These are phyloP conservation scores for Drosophila sp. DNA, from an alignment of 1,140 invertebrate genomes.

Conservation along the genomic window DNA sequence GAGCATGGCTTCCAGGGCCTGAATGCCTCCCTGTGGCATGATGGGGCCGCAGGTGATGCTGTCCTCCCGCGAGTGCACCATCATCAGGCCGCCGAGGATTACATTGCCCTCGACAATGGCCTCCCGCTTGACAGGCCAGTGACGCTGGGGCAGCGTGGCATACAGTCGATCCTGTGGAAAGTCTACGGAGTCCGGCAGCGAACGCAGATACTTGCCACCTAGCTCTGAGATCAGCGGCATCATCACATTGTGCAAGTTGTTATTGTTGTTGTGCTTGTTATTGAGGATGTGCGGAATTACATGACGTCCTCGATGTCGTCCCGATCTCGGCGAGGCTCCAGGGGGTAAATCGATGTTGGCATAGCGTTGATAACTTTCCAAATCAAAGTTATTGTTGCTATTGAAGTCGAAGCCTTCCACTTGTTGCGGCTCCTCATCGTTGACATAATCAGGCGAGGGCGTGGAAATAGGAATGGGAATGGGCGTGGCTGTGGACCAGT, in stretches of 20 bases:
- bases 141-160: constrained; percentile 63
- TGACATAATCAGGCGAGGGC: constrained; percentile 47
- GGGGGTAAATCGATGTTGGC: constrained; percentile 53
- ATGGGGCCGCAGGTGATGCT: constrained; percentile 91
- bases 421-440: constrained; percentile 42
- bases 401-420: constrained; percentile 11
- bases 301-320: constrained; percentile 74
- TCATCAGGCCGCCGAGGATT: constrained; percentile 95
- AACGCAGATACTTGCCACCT: constrained; percentile 72
- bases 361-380: constrained; percentile 68
- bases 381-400: constrained; percentile 49
- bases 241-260: constrained; percentile 28
- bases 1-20: constrained; percentile 94
- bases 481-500: neutral
- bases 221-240: constrained; percentile 46
- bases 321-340: constrained; percentile 63
- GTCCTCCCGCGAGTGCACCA: constrained; percentile 95
- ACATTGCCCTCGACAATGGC: constrained; percentile 94
- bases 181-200: constrained; percentile 72
- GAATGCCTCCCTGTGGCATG: constrained; percentile 94
- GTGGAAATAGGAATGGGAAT: too few relatives aligned
- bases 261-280: constrained; percentile 14
- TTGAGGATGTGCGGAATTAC: constrained; percentile 43
- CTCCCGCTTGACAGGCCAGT: constrained; percentile 94
- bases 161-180: constrained; percentile 63